Evolutionary conservation across 2,113 vertebrate species (phyloP).

Genomic region (Xyrauchen texanus): DNA sequence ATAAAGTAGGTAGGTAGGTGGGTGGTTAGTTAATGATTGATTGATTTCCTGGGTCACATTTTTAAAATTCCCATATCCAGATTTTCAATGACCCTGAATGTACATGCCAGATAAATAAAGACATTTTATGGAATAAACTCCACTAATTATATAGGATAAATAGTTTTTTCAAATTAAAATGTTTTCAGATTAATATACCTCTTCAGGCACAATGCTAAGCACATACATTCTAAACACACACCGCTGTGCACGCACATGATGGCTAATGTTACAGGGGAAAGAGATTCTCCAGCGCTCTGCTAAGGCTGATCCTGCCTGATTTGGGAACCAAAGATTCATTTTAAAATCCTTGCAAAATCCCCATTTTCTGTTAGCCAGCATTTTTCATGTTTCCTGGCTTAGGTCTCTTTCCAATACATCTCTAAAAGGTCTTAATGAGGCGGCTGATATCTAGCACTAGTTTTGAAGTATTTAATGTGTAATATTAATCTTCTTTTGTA

Average conservation of each 20-base stretch:
- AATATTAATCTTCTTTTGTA: slow-evolving; percentile 37
- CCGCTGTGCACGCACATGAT: not conserved
- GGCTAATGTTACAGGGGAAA: slow-evolving; percentile 60
- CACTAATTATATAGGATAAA: too few species aligned
- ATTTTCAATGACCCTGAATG: too few species aligned
- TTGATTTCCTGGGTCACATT: too few species aligned
- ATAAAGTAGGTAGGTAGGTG: too few species aligned
- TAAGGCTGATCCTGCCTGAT: slow-evolving; percentile 62
- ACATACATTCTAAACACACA: not conserved
- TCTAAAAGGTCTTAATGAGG: slow-evolving; percentile 4
- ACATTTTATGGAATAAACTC: too few species aligned
- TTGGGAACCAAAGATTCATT: slow-evolving; percentile 53
- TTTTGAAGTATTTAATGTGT: slow-evolving; percentile 34
- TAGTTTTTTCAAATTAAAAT: too few species aligned
- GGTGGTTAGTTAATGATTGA: too few species aligned
- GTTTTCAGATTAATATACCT: slow-evolving; percentile 7
- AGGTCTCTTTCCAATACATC: not conserved
- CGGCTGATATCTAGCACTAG: slow-evolving; percentile 3
- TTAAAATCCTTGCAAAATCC: slow-evolving; percentile 54
- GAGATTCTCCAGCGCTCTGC: slow-evolving; percentile 55
- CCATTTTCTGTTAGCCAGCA: slow-evolving; percentile 13
- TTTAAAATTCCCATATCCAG: too few species aligned
- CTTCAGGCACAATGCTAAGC: not conserved
- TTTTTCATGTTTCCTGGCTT: slow-evolving; percentile 15
- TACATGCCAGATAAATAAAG: too few species aligned